Percentiles rank a stretch among this genome's conserved stretches.
These are phyloP conservation scores for Nebria salina DNA, from an alignment of 2,888 invertebrate species.

Conservation along the genomic window DNA sequence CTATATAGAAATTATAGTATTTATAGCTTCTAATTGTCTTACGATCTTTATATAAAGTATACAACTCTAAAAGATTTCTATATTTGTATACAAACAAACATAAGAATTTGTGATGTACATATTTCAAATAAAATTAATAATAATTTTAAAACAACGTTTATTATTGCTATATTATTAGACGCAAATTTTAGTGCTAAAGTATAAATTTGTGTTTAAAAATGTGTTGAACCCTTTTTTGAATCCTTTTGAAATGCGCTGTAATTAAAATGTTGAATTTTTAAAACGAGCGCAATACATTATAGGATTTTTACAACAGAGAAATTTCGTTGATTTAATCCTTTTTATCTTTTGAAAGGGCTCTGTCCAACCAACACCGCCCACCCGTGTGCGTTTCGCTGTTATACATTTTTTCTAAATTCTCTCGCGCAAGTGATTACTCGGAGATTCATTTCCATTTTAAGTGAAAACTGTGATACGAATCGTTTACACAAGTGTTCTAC, in stretches of 20 bases:
- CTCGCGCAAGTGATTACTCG: neutral
- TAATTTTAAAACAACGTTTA: too few species aligned
- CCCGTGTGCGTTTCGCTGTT: neutral
- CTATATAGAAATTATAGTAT: too few species aligned
- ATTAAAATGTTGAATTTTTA: neutral
- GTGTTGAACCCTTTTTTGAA: neutral
- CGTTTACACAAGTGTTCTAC: neutral
- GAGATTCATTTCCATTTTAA: neutral
- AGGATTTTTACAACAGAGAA: neutral
- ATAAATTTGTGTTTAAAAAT: neutral
- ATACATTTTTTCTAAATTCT: neutral
- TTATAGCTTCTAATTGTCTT: too few species aligned
- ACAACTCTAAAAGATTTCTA: too few species aligned
- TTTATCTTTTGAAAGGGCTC: neutral
- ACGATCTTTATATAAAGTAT: too few species aligned
- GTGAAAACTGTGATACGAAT: neutral
- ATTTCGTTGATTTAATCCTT: neutral
- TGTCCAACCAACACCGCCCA: neutral
- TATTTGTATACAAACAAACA: too few species aligned
- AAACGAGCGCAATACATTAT: neutral
- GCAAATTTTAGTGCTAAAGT: too few species aligned
- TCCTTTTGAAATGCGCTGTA: neutral
- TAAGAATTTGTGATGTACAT: too few species aligned
- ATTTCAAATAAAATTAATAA: too few species aligned
- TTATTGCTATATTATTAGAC: too few species aligned